Percentiles rank a stretch among this genome's conserved stretches.
Conservation (phyloP, 2,113 vertebrate genomes). For the Campylomormyrus tamandua region DNA sequence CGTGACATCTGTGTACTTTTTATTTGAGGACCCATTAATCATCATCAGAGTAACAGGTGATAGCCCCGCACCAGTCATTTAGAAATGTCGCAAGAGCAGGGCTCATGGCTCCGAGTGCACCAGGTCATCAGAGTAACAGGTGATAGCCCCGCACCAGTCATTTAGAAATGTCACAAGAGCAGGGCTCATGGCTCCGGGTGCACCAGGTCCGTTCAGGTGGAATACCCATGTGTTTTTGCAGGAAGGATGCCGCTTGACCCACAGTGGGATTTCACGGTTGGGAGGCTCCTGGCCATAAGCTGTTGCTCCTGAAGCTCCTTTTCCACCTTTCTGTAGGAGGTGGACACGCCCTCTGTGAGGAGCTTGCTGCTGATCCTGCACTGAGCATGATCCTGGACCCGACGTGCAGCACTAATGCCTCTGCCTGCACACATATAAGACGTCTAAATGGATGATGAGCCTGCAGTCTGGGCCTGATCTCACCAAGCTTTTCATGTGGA, state of each 20-base stretch:
- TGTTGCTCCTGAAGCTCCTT: not conserved
- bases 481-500: too few relatives aligned
- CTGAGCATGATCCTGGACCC: not conserved
- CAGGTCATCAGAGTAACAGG: slow-evolving; percentile 29
- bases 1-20: slow-evolving; percentile 27
- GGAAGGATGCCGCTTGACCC: not conserved
- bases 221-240: not conserved
- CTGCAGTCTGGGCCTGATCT: not conserved
- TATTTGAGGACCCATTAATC: slow-evolving; percentile 38
- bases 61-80: not conserved
- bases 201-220: not conserved
- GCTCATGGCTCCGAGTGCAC: not conserved
- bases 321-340: not conserved
- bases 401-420: too few relatives aligned
- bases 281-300: not conserved
- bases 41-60: slow-evolving; percentile 31
- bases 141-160: not conserved
- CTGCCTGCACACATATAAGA: too few relatives aligned
- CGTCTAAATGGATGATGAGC: too few relatives aligned
- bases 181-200: not conserved
- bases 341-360: not conserved
- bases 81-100: not conserved
- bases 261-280: not conserved
- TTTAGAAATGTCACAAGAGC: not conserved
- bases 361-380: not conserved